phyloP scores from a whole-genome alignment of 2,797 vertebrate species.

The Pitangus sulphuratus region DNA sequence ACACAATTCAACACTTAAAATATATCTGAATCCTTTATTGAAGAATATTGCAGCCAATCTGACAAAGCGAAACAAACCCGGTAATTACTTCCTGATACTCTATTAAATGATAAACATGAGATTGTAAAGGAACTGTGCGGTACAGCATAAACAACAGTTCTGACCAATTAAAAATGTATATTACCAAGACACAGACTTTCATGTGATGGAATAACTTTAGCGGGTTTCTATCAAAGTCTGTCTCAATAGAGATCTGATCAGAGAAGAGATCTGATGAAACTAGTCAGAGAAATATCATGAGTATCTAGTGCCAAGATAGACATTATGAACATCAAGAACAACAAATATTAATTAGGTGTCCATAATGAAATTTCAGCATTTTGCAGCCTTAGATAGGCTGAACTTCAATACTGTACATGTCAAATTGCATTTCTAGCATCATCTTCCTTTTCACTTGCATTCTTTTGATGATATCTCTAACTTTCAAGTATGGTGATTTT shows the following conservation, averaged over 20 bases:
- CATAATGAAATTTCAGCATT: neutral
- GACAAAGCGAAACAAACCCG: neutral
- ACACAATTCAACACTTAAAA: neutral
- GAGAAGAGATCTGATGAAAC: neutral
- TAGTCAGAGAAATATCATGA: neutral
- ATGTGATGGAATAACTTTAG: neutral
- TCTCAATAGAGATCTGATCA: conserved; percentile 8
- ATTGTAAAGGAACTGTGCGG: neutral
- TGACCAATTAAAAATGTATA: neutral
- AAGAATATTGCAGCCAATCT: neutral
- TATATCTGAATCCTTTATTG: neutral
- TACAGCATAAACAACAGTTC: neutral
- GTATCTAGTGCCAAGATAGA: neutral
- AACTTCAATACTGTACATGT: neutral
- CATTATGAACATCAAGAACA: neutral
- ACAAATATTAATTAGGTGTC: conserved; percentile 12
- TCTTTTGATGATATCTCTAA: neutral
- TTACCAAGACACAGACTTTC: neutral
- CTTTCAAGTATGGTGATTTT: neutral
- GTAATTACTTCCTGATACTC: neutral
- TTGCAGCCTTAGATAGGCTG: neutral
- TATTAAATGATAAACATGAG: neutral
- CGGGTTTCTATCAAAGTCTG: conserved; percentile 21
- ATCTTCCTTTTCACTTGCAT: neutral
- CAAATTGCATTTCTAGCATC: neutral